phyloP scores from a whole-genome alignment of 2,888 invertebrate genomes.

The Caenorhabditis zanzibari region DNA sequence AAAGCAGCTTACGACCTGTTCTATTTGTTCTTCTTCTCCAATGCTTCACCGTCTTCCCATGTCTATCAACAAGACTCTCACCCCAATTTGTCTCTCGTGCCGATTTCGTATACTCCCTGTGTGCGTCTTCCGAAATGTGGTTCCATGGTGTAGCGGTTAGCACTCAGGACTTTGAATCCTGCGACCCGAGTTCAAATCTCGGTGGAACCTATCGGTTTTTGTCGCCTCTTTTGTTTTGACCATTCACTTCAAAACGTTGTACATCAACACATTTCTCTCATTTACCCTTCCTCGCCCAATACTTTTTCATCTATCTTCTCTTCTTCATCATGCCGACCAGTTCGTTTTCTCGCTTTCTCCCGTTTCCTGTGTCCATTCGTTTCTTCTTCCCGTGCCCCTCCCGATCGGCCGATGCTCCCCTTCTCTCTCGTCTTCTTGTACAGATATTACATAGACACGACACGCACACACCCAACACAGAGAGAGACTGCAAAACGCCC shows the following conservation, averaged over 20 bases:
- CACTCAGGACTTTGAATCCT: slow-evolving; percentile 77
- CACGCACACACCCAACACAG: slow-evolving; percentile 45
- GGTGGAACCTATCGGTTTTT: slow-evolving; percentile 72
- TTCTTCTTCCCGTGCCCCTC: slow-evolving; percentile 31
- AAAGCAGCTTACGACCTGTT: slow-evolving; percentile 39
- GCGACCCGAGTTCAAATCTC: slow-evolving; percentile 77
- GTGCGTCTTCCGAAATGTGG: slow-evolving; percentile 17
- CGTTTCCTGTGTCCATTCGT: slow-evolving; percentile 31
- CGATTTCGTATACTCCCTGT: not conserved
- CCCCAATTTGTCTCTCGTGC: not conserved
- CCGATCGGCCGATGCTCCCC: slow-evolving; percentile 42
- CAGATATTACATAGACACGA: slow-evolving; percentile 64
- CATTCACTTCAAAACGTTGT: not conserved
- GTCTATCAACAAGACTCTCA: not conserved
- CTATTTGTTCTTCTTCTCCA: slow-evolving; percentile 37
- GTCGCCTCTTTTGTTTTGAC: slow-evolving; percentile 19
- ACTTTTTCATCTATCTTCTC: slow-evolving; percentile 22
- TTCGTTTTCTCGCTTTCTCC: slow-evolving; percentile 39
- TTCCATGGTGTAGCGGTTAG: slow-evolving; percentile 78
- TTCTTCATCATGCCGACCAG: slow-evolving; percentile 42
- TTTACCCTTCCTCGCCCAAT: slow-evolving; percentile 9
- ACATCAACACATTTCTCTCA: slow-evolving; percentile 32
- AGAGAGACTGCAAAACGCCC: slow-evolving; percentile 43
- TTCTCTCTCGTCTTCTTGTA: slow-evolving; percentile 42
- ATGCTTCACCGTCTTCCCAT: not conserved